These are phyloP conservation scores for Pilophorus perplexus DNA, from an alignment of 2,888 invertebrate genomes.

Conservation along the genomic window DNA sequence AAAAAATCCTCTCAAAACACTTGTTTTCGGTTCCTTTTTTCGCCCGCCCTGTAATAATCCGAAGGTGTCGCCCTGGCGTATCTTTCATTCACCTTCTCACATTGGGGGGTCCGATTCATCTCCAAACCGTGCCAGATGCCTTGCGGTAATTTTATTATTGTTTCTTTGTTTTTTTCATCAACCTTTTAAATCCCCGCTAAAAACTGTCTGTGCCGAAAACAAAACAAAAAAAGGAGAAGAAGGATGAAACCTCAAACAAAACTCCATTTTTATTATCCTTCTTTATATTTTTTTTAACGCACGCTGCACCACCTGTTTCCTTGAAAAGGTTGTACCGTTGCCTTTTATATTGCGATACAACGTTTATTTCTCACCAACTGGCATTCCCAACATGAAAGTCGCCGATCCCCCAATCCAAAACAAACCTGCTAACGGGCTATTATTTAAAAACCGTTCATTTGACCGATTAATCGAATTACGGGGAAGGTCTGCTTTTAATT, in stretches of 20 bases:
- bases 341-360: conserved; percentile 8
- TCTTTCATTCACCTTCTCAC: conserved; percentile 40
- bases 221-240: too few species aligned
- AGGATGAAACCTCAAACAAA: too few species aligned
- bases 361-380: too few species aligned
- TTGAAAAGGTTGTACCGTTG: background rate
- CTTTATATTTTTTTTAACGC: background rate
- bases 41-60: conserved; percentile 36
- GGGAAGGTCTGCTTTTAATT: too few species aligned
- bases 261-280: background rate
- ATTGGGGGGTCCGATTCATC: conserved; percentile 37
- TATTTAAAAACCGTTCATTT: too few species aligned
- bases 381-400: too few species aligned
- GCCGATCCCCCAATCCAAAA: too few species aligned
- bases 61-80: conserved; percentile 33
- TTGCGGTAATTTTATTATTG: background rate
- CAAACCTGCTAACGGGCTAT: too few species aligned
- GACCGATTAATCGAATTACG: too few species aligned
- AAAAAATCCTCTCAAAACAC: conserved; percentile 19
- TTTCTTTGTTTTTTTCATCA: background rate
- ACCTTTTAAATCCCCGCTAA: conserved; percentile 8
- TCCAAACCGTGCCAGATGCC: conserved; percentile 16
- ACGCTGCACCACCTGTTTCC: conserved; percentile 2
- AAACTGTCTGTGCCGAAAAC: too few species aligned
- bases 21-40: conserved; percentile 17